Evolutionary conservation across 2,797 vertebrate genomes (phyloP).

Genomic region (Crypturellus tataupa): DNA sequence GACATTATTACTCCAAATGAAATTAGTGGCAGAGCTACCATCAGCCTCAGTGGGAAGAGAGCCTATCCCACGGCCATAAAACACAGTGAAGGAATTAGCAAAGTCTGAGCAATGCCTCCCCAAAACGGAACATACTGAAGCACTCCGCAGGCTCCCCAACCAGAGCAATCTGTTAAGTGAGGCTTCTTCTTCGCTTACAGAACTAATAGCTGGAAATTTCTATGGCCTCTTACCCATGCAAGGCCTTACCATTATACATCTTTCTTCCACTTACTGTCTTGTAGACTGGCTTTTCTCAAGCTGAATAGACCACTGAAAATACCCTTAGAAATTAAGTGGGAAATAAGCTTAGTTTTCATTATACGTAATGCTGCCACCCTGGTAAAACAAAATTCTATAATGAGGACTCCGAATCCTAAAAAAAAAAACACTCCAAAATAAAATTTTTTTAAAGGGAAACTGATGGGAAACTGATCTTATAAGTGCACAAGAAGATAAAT

Average conservation of each 20-base stretch:
- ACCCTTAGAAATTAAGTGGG: neutral
- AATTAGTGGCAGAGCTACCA: conserved; percentile 58
- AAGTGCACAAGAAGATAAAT: neutral
- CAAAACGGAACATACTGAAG: conserved; percentile 47
- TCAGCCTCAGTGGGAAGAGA: conserved; percentile 27
- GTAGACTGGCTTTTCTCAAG: neutral
- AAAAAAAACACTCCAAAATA: neutral
- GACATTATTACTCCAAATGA: conserved; percentile 65
- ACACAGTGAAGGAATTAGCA: conserved; percentile 42
- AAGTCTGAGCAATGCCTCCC: conserved; percentile 58
- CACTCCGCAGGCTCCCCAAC: conserved; percentile 34
- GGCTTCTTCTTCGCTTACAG: conserved; percentile 25
- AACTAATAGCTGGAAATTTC: neutral
- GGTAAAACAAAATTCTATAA: neutral
- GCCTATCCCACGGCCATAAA: conserved; percentile 41
- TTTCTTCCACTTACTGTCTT: neutral
- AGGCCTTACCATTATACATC: neutral
- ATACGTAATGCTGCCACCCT: neutral
- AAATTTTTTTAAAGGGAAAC: too few species aligned
- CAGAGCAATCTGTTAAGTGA: conserved; percentile 21
- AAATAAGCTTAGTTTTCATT: neutral
- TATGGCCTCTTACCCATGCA: neutral
- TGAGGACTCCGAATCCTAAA: neutral
- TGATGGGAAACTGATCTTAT: rapidly evolving
- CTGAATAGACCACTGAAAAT: neutral